Percentiles rank a stretch among this genome's conserved stretches.
phyloP scores from a whole-genome alignment of 1,140 invertebrate species.

The Dendrolimus kikuchii region DNA sequence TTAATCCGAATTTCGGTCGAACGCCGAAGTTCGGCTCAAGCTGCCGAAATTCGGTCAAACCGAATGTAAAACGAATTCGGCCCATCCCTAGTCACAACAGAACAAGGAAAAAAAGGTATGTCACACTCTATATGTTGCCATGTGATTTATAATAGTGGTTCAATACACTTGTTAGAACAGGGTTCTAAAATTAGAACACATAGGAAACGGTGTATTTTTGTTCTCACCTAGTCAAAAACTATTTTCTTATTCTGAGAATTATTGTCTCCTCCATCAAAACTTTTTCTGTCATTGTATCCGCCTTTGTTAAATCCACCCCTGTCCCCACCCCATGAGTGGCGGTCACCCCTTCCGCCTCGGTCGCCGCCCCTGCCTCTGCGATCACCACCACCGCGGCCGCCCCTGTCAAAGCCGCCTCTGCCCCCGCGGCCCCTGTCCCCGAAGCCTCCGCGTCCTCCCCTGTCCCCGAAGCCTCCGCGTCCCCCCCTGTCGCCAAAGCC shows the following conservation, averaged over 20 bases:
- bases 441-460: slow-evolving; percentile 29
- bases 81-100: no score
- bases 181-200: no score
- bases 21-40: no score
- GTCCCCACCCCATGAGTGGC: slow-evolving; percentile 59
- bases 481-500: slow-evolving; percentile 22
- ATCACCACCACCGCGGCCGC: slow-evolving; percentile 35
- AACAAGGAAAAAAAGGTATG: no score
- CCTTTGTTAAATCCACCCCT: slow-evolving; percentile 70
- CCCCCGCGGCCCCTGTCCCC: slow-evolving; percentile 5
- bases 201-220: neutral
- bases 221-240: slow-evolving; percentile 80
- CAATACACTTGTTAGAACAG: no score
- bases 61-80: no score
- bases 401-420: slow-evolving; percentile 35
- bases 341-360: slow-evolving; percentile 52
- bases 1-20: no score
- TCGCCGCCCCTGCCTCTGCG: slow-evolving; percentile 43
- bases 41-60: no score
- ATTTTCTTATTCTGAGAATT: slow-evolving; percentile 87
- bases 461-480: slow-evolving; percentile 32
- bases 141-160: no score
- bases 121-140: no score
- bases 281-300: slow-evolving; percentile 73
- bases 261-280: slow-evolving; percentile 72